phyloP scores from a whole-genome alignment of 1,140 invertebrate genomes.

The Meloidogyne hapla region DNA sequence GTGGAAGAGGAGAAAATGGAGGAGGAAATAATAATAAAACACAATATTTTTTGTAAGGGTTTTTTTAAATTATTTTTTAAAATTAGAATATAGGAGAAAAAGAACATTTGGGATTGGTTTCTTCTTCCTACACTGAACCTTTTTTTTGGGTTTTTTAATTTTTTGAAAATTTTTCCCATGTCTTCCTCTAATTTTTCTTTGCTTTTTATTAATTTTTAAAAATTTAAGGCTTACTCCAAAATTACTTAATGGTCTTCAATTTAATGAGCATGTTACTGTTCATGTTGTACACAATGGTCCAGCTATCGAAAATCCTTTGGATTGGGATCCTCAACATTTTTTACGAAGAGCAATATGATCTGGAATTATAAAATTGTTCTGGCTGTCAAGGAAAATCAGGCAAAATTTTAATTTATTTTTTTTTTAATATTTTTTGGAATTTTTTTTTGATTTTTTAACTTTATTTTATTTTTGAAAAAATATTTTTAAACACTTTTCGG shows the following conservation, averaged over 20 bases:
- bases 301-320: slow-evolving; percentile 19
- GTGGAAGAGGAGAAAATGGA: slow-evolving; percentile 23
- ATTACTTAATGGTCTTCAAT: slow-evolving; percentile 51
- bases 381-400: too few relatives aligned
- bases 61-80: too few relatives aligned
- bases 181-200: too few relatives aligned
- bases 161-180: too few relatives aligned
- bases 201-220: not conserved
- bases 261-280: slow-evolving; percentile 40
- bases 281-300: slow-evolving; percentile 47
- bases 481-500: too few relatives aligned
- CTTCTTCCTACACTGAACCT: too few relatives aligned
- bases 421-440: too few relatives aligned
- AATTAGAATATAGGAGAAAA: too few relatives aligned
- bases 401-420: too few relatives aligned
- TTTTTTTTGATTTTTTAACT: too few relatives aligned
- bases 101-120: too few relatives aligned
- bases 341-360: not conserved
- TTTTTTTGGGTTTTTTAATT: not conserved
- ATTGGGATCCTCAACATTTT: slow-evolving; percentile 31
- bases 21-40: slow-evolving; percentile 40
- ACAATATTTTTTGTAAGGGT: slow-evolving; percentile 60
- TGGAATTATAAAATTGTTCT: not conserved
- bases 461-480: too few relatives aligned
- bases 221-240: slow-evolving; percentile 56